phyloP scores from a whole-genome alignment of 1,140 invertebrate genomes.

The Eriosoma lanigerum region DNA sequence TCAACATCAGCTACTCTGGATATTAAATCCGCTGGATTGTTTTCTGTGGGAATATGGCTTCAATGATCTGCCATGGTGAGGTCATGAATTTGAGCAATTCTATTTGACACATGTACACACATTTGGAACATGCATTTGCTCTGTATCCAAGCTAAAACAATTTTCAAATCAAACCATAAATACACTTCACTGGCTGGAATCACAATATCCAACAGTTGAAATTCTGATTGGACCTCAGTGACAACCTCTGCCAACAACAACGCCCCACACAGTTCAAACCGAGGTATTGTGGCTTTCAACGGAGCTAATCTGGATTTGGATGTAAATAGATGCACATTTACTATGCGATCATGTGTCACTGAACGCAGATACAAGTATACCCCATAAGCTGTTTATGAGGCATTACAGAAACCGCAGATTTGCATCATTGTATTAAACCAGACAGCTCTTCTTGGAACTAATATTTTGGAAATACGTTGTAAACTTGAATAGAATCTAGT shows the following conservation, averaged over 20 bases:
- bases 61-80: too few relatives aligned
- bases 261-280: conserved; percentile 58
- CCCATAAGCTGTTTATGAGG: neutral
- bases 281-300: conserved; percentile 57
- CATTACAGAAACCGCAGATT: neutral
- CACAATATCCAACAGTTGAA: neutral
- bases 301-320: conserved; percentile 58
- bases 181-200: neutral
- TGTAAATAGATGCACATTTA: neutral
- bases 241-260: conserved; percentile 52
- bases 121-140: neutral
- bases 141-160: neutral
- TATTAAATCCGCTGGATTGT: too few relatives aligned
- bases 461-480: neutral
- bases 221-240: neutral
- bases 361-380: neutral
- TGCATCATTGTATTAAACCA: neutral
- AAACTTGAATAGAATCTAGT: neutral
- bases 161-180: neutral
- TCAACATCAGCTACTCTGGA: too few relatives aligned
- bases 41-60: too few relatives aligned
- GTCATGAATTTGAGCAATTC: neutral
- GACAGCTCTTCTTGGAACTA: neutral
- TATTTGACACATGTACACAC: neutral
- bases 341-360: neutral